A percentile compares a stretch with the other conserved stretches of the same genome.
These are phyloP conservation scores for Antechinus flavipes DNA, from an alignment of 2,113 vertebrate genomes.

Conservation along the genomic window DNA sequence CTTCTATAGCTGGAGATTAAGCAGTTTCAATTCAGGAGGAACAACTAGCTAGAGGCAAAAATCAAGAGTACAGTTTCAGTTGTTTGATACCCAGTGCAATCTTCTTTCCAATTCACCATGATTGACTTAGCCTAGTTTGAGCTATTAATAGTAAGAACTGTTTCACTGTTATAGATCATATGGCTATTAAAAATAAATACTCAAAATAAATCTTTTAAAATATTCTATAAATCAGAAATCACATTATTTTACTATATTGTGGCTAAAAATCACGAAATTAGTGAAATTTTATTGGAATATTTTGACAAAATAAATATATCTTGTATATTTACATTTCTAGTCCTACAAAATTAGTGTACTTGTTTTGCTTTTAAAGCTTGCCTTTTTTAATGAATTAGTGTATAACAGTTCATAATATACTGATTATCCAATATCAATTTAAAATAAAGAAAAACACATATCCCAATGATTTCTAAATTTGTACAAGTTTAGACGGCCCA, in stretches of 20 bases:
- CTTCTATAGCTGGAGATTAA: background rate
- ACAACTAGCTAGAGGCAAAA: background rate
- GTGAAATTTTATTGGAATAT: background rate
- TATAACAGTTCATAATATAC: background rate
- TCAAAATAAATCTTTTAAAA: background rate
- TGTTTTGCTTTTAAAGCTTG: background rate
- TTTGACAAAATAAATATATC: background rate
- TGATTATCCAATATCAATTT: constrained; percentile 3
- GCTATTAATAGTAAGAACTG: no score
- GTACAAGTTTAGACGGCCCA: background rate
- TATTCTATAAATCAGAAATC: background rate
- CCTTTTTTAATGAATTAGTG: background rate
- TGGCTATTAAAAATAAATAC: background rate
- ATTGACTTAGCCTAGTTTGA: no score
- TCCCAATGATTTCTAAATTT: background rate
- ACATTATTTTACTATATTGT: background rate
- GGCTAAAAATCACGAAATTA: background rate
- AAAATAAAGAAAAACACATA: background rate
- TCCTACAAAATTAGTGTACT: background rate
- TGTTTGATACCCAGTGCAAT: no score
- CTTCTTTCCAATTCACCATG: no score
- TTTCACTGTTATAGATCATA: background rate
- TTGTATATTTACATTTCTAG: background rate
- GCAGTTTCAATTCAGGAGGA: background rate
- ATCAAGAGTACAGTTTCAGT: background rate